These are phyloP conservation scores for Chydorus sphaericus DNA, from an alignment of 2,888 invertebrate genomes.

Conservation along the genomic window DNA sequence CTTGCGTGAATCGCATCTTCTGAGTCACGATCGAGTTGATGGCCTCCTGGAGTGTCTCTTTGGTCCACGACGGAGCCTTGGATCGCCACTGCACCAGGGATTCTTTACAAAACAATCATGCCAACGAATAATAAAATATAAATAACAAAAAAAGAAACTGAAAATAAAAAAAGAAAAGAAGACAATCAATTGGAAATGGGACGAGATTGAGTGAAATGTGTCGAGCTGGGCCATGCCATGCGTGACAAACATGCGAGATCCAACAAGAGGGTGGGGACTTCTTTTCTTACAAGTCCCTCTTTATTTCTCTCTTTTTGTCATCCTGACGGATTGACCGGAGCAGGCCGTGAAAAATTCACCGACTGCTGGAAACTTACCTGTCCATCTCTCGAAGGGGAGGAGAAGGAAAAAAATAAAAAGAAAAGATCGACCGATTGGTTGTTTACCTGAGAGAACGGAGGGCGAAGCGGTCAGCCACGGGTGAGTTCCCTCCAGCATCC, in stretches of 20 bases:
- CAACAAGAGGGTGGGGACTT: not conserved
- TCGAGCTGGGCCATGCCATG: not conserved
- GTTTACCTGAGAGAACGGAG: constrained; percentile 68
- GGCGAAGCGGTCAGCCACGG: constrained; percentile 84
- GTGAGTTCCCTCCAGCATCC: constrained; percentile 80
- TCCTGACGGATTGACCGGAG: too few relatives aligned
- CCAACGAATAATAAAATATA: not conserved
- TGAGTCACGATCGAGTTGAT: constrained; percentile 59
- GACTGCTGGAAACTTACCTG: not conserved
- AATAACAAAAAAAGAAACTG: not conserved
- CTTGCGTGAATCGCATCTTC: constrained; percentile 61
- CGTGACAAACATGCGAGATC: constrained; percentile 1
- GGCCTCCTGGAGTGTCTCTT: constrained; percentile 55
- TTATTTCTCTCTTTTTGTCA: not conserved
- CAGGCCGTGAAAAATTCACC: constrained; percentile 8
- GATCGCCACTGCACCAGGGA: constrained; percentile 26
- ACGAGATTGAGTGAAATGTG: constrained; percentile 1
- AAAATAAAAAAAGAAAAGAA: constrained; percentile 7
- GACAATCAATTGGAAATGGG: constrained; percentile 5
- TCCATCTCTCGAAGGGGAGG: not conserved
- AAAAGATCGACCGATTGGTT: constrained; percentile 8
- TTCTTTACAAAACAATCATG: constrained; percentile 16
- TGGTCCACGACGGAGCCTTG: constrained; percentile 60
- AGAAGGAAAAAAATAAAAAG: constrained; percentile 7
- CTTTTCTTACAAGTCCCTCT: not conserved